A percentile compares a stretch with the other conserved stretches of the same genome.
phyloP scores from a whole-genome alignment of 2,797 vertebrate genomes.

The Peromyscus nudipes region DNA sequence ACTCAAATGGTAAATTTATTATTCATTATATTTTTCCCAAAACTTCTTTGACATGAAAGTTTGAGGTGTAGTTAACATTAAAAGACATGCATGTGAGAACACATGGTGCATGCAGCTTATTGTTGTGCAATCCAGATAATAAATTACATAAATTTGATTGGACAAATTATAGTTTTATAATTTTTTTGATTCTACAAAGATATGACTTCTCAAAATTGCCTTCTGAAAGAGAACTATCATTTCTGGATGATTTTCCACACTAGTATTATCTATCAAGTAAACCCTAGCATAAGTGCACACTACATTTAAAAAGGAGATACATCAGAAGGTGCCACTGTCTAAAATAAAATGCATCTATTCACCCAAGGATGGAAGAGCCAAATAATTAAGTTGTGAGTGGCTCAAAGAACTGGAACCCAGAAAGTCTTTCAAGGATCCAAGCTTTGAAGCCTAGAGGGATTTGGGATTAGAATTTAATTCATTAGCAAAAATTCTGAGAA shows the following conservation, averaged over 20 bases:
- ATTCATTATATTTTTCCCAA: slow-evolving; percentile 17
- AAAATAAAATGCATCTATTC: slow-evolving; percentile 15
- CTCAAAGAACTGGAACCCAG: background rate
- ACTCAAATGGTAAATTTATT: slow-evolving; percentile 5
- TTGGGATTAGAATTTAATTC: slow-evolving; percentile 19
- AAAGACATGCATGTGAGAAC: background rate
- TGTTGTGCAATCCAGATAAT: background rate
- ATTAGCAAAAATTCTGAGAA: slow-evolving; percentile 18
- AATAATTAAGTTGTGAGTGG: background rate
- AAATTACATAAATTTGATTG: background rate
- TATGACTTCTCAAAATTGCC: slow-evolving; percentile 16
- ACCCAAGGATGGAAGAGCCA: background rate
- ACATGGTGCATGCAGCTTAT: background rate
- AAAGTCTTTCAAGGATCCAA: background rate
- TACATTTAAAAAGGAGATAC: background rate
- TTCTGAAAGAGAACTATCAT: background rate
- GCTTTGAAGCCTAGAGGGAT: background rate
- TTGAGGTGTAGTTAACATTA: background rate
- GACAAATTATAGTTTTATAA: background rate
- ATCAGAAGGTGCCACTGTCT: background rate
- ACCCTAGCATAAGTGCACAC: background rate
- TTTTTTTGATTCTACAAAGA: background rate
- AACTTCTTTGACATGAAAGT: slow-evolving; percentile 51
- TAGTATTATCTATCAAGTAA: background rate
- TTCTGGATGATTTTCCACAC: background rate